Evolutionary conservation across 23 tunicate genomes (phyloP), one percentile per base, ranked within the genome.

Genomic region (Styela clava): DNA sequence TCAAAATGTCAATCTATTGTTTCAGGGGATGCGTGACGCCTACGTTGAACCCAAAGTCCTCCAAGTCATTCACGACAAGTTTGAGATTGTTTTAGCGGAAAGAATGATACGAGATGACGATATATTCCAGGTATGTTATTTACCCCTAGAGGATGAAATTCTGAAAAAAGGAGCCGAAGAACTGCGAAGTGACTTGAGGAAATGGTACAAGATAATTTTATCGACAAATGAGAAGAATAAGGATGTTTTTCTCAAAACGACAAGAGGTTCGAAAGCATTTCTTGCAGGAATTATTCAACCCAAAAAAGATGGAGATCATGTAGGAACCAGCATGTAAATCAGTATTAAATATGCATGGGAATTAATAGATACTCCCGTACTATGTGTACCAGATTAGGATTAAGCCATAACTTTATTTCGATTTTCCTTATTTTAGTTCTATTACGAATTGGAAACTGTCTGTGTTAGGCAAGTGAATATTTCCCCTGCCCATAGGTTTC

Each of bases 31-130:
- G 64, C 21, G 24, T 0, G 65, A 35, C 9, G 9, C 64, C 27
- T 76, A 76, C 81, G 65, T 76, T 20, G 64, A 52, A 29, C 81
- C 81, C 35, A 44, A 52, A 27, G 81, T 76, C 24, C 31, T 76
- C 18, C 16, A 76, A 0, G 68, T 21, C 21, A 44, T 56, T 0
- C 81, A 76, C 64, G 44, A 25, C 7, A 36, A 52, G 24, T 33
- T 56, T 18, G 81, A 44, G 37, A 36, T 16, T 16, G 21, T 0
- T 24, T 24, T 76, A 16, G 29, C 37, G 26, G 65, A 76, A 21
- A 36, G 65, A 36, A 24, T 76, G 30, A 52, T 76, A 12, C 64
- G 29, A 28, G 64, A 52, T 29, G 65, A 52, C 64, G 81, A 76
- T 24, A 2, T 76, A 12, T 25, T 23, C n/a, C 21, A 36, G 63